Base-by-base conservation (phyloP, 2,113 vertebrate genomes). In the Amphiprion percula region DNA sequence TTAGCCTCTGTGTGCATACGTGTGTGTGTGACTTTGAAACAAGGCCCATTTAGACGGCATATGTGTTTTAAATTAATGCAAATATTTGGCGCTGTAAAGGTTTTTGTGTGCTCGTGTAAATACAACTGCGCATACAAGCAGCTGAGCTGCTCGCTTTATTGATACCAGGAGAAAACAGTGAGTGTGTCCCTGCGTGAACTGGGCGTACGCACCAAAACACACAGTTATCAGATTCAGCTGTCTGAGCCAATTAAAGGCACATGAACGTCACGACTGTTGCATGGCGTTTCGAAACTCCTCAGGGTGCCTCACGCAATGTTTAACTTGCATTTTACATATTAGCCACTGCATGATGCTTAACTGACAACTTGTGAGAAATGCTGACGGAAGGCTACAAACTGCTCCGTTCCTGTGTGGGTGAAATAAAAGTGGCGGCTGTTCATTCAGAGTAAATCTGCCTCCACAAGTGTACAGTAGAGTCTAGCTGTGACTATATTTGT, bases 401-500 rank as follows among this genome's bases (percentile, higher is more conserved):
- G 15, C 52, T 70, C 23, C 61, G 23, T 49, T 55, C 28, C 62
- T 60, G 30, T 24, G 28, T 21, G 11, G 65, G 44, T 60, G 41
- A 66, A 52, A n/a, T 58, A 41, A 66, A 62, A 71, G 28, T 62
- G 30, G 60, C 14, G 2, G n/a, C 68, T 28, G 68, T 74, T 74
- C 76, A 71, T 76, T 76, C 65, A 71, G 39, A 78, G 78, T 52
- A 64, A 64, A 80, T 80, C 70, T 87, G 68, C 62, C 30, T 70
- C 52, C 26, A 30, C 60, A 69, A 64, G 71, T 80, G 79, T 87
- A 80, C 74, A 56, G 79, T 76, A 56, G 61, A 23, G 68, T 79
- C 71, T 59, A 66, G 77, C 82, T 84, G 82, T 83, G 79, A 88
- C 91, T 91, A 83, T 91, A 87, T 91, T 91, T 90, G 90, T 87